phyloP scores from a whole-genome alignment of 2,797 vertebrate genomes.

The Synanceia verrucosa region DNA sequence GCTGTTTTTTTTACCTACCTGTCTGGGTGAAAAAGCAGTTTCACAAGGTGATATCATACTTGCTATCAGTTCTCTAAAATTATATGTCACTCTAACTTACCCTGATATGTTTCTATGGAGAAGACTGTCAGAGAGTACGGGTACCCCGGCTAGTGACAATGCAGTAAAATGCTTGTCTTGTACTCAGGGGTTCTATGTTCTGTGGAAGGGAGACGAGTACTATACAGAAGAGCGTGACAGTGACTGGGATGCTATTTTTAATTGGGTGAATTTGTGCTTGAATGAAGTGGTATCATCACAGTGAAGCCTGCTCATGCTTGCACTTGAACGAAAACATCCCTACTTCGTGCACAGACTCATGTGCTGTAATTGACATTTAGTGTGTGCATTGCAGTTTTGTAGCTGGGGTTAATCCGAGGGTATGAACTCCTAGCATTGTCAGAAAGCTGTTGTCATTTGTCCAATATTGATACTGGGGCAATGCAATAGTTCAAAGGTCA shows the following conservation, averaged over 20 bases:
- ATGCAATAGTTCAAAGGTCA: constrained; percentile 61
- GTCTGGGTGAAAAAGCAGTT: constrained; percentile 68
- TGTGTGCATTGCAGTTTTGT: constrained; percentile 32
- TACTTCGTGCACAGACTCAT: not conserved
- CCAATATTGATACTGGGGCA: constrained; percentile 36
- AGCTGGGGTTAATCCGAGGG: constrained; percentile 49
- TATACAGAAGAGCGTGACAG: constrained; percentile 21
- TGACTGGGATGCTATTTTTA: constrained; percentile 37
- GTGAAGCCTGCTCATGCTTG: not conserved
- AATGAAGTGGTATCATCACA: constrained; percentile 11
- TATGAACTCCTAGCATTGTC: constrained; percentile 7
- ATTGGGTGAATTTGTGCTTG: constrained; percentile 32
- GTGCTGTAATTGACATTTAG: constrained; percentile 34
- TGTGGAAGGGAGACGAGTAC: constrained; percentile 33
- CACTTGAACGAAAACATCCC: constrained; percentile 28
- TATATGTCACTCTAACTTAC: constrained; percentile 76
- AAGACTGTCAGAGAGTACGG: constrained; percentile 50
- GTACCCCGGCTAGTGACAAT: constrained; percentile 47
- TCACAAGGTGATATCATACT: constrained; percentile 76
- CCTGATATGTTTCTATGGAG: constrained; percentile 58
- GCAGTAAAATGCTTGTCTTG: constrained; percentile 47
- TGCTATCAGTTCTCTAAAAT: constrained; percentile 76
- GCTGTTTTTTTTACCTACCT: constrained; percentile 63
- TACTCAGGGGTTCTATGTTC: constrained; percentile 34
- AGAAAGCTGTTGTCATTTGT: constrained; percentile 49